Conservation (phyloP, 64 coral and sea anemone species). For the Stylophora pistillata region DNA sequence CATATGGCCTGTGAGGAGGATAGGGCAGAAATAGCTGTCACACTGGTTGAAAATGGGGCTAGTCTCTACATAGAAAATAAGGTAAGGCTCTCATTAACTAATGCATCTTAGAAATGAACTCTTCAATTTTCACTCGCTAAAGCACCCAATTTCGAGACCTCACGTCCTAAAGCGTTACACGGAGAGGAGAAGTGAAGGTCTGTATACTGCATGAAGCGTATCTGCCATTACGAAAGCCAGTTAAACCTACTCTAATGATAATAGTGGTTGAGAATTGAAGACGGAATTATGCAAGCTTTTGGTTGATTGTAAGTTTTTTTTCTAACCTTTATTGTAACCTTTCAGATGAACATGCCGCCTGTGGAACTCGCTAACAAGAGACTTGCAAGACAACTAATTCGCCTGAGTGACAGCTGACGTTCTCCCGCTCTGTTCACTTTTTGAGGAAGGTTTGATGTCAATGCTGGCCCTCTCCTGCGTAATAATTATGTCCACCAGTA, state of each 20-base stretch:
- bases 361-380: conserved; percentile 76
- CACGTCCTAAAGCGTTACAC: too few species aligned
- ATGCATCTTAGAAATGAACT: not conserved
- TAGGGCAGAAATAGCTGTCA: conserved; percentile 79
- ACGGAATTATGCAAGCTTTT: too few species aligned
- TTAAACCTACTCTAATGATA: too few species aligned
- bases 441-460: too few species aligned
- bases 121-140: not conserved
- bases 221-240: too few species aligned
- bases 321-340: not conserved
- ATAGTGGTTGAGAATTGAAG: too few species aligned
- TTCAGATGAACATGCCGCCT: conserved; percentile 57
- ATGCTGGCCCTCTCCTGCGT: too few species aligned
- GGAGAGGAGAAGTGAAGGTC: too few species aligned
- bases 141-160: not conserved
- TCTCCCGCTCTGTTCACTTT: not conserved
- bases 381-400: conserved; percentile 64
- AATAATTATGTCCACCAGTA: too few species aligned
- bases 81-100: conserved; percentile 27
- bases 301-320: not conserved
- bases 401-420: conserved; percentile 16
- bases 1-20: conserved; percentile 99
- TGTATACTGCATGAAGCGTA: too few species aligned
- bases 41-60: conserved; percentile 85
- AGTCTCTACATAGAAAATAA: conserved; percentile 83